Evolutionary conservation across 2,888 invertebrate species (phyloP), one percentile per base, ranked within the genome.

Genomic region (Synergus umbraculus): DNA sequence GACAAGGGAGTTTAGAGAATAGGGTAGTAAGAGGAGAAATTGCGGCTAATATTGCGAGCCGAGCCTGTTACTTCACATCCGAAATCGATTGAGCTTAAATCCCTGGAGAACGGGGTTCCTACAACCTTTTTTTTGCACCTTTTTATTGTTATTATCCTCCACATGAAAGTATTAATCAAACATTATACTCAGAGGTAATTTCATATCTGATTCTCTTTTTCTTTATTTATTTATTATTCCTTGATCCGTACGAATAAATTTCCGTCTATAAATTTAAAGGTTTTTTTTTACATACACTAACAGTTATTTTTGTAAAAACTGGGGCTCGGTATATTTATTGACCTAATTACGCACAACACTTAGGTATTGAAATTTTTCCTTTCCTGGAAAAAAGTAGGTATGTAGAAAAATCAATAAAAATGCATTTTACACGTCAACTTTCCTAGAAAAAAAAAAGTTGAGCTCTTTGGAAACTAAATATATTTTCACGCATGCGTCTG

Each of bases 11-110:
- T 73, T 58, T 54, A 64, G 18, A 65, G 7, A 76, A 18, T 12
- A 54, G 73, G 58, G 22, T 22, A 73, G 29, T n/a, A 43, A 44
- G 29, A 49, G 22, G 4, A 46, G 12, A 65, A 73, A 81, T 69
- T 81, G 81, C 77, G 83, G 83, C 81, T 87, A 87, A 87, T 87
- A 86, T 87, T 82, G 80, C 78, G 85, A 81, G 76, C 81, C 73
- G 76, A 82, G 83, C 84, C 83, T 78, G 82, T 84, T 73, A 54
- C 84, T 86, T 73, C 78, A 79, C 87, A 87, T 89, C 86, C 84
- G 84, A 89, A 90, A 91, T 91, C 91, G 90, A 91, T 91, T 86
- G 88, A 91, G 91, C 91, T 88, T 89, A 87, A 89, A 86, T 87
- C 87, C 89, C 89, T 86, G 89, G 89, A 88, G 87, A 85, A 83